Conservation (phyloP, 2,888 invertebrate genomes). For the Idaea aversata region DNA sequence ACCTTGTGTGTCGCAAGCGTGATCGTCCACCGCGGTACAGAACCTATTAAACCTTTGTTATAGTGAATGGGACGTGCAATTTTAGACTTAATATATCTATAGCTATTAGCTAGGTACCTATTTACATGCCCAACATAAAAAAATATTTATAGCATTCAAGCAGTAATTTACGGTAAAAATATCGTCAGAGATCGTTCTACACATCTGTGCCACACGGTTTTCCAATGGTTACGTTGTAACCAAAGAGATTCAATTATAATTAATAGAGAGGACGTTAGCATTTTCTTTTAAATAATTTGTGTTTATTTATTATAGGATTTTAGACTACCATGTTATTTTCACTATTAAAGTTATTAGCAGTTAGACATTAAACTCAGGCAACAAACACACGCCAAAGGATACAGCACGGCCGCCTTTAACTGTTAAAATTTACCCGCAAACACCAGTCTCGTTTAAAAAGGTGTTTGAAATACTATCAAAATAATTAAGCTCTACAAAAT, state of each 20-base stretch:
- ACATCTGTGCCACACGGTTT: conserved; percentile 64
- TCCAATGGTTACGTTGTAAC: conserved; percentile 34
- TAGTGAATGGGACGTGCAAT: too few relatives aligned
- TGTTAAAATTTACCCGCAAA: too few relatives aligned
- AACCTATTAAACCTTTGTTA: too few relatives aligned
- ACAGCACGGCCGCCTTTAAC: background rate
- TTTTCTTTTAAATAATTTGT: background rate
- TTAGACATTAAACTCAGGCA: background rate
- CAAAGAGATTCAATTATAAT: background rate
- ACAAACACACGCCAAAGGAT: background rate
- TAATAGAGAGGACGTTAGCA: background rate
- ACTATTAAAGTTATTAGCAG: background rate
- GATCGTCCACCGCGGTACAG: too few relatives aligned
- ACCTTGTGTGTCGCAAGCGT: too few relatives aligned
- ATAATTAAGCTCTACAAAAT: too few relatives aligned
- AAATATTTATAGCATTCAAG: conserved; percentile 62
- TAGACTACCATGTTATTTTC: background rate
- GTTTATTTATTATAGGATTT: background rate
- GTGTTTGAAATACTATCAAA: too few relatives aligned
- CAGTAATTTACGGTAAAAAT: conserved; percentile 80
- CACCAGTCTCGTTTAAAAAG: too few relatives aligned
- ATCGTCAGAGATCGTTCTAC: conserved; percentile 64
- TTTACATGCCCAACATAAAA: conserved; percentile 51
- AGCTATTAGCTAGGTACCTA: conserved; percentile 52
- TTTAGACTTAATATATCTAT: too few relatives aligned